Evolutionary conservation across 2,888 invertebrate genomes (phyloP).

Genomic region (Ramazzottius varieornatus): DNA sequence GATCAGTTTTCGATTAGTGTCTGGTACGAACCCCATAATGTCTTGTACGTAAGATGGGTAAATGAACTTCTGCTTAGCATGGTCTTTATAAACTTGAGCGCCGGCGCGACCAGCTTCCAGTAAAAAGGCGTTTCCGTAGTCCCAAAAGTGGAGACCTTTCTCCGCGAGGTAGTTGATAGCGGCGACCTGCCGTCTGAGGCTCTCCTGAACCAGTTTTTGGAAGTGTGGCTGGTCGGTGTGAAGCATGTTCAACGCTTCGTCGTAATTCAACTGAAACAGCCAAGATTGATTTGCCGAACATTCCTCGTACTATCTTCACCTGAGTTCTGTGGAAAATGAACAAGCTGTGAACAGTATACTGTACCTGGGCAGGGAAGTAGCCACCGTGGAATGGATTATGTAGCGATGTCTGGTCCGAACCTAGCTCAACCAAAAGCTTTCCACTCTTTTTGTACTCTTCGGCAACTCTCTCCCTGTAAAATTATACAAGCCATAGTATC

Average conservation of each 20-base stretch:
- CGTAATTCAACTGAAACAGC: conserved; percentile 21
- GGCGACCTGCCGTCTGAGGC: conserved; percentile 29
- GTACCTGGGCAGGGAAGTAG: conserved; percentile 32
- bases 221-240: conserved; percentile 27
- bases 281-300: conserved; percentile 1
- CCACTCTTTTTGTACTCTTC: conserved; percentile 26
- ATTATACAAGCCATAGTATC: no score
- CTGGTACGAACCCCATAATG: conserved; percentile 32
- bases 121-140: conserved; percentile 37
- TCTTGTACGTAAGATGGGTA: conserved; percentile 22
- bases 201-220: conserved; percentile 28
- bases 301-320: background rate
- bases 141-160: conserved; percentile 33
- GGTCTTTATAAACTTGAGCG: conserved; percentile 9
- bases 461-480: conserved; percentile 28
- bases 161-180: conserved; percentile 30
- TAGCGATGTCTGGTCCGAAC: conserved; percentile 35
- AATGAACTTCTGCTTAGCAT: background rate
- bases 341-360: no score
- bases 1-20: no score
- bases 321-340: no score
- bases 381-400: conserved; percentile 34
- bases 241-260: conserved; percentile 28
- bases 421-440: conserved; percentile 32
- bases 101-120: conserved; percentile 32